A percentile compares a stretch with the other conserved stretches of the same genome.
phyloP scores from a whole-genome alignment of 2,888 invertebrate species.

The Autographa gamma region DNA sequence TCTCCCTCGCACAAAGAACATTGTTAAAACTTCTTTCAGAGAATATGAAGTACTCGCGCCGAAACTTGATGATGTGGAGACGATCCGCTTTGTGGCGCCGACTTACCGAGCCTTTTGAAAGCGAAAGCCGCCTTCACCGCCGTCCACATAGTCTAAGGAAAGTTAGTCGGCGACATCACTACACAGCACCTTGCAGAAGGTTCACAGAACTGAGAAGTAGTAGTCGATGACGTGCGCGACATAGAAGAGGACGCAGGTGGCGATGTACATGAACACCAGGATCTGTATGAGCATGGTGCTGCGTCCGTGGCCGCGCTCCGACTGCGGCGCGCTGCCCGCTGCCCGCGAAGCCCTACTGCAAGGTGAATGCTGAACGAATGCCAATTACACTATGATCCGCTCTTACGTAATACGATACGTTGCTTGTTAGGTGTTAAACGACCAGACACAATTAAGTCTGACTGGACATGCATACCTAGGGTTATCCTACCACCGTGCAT shows the following conservation, averaged over 20 bases:
- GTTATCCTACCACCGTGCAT: background rate
- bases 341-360: conserved; percentile 65
- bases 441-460: conserved; percentile 13
- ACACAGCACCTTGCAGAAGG: conserved; percentile 22
- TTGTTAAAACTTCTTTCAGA: conserved; percentile 16
- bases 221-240: conserved; percentile 86
- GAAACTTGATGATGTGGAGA: conserved; percentile 1
- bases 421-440: conserved; percentile 6
- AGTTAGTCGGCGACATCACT: conserved; percentile 25
- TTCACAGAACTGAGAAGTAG: conserved; percentile 74
- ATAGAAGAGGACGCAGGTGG: conserved; percentile 84
- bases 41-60: background rate
- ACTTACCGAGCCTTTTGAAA: conserved; percentile 76
- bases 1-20: conserved; percentile 8
- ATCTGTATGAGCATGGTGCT: conserved; percentile 85
- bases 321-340: conserved; percentile 65
- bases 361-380: conserved; percentile 65
- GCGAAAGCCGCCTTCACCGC: conserved; percentile 49
- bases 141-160: conserved; percentile 57
- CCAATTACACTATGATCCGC: conserved; percentile 58
- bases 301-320: conserved; percentile 38
- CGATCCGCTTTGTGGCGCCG: conserved; percentile 5
- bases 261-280: conserved; percentile 86
- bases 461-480: conserved; percentile 11
- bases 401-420: conserved; percentile 49